Conservation (phyloP, 2,888 invertebrate genomes). For the Aspidapion aeneum region DNA sequence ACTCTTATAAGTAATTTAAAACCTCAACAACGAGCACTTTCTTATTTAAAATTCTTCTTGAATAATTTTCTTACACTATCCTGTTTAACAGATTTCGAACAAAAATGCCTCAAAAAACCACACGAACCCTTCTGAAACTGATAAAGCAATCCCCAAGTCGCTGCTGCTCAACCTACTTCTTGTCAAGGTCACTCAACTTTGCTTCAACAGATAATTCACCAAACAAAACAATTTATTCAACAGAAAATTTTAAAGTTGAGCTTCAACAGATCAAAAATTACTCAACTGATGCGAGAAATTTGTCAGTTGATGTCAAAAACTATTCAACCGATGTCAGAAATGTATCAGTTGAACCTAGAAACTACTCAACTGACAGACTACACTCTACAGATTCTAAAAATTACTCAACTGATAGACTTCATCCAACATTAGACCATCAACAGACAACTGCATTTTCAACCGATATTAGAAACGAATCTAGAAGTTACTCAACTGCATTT, state of each 20-base stretch:
- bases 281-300: background rate
- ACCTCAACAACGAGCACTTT: too few relatives aligned
- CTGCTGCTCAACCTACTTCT: background rate
- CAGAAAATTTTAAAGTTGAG: background rate
- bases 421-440: background rate
- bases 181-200: background rate
- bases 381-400: background rate
- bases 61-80: too few relatives aligned
- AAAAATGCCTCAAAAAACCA: background rate
- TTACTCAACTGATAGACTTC: background rate
- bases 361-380: background rate
- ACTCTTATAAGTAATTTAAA: too few relatives aligned
- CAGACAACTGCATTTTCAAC: slow-evolving; percentile 24
- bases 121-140: background rate
- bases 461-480: slow-evolving; percentile 21
- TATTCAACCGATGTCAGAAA: background rate
- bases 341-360: background rate
- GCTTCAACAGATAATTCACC: background rate
- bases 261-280: background rate
- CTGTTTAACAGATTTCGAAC: too few relatives aligned
- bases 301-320: background rate
- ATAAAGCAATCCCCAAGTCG: background rate
- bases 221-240: background rate
- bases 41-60: too few relatives aligned
- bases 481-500: slow-evolving; percentile 41